Percentiles rank a stretch among this genome's conserved stretches.
Conservation (phyloP, 2,888 invertebrate genomes). For the Polylopha cassiicola region DNA sequence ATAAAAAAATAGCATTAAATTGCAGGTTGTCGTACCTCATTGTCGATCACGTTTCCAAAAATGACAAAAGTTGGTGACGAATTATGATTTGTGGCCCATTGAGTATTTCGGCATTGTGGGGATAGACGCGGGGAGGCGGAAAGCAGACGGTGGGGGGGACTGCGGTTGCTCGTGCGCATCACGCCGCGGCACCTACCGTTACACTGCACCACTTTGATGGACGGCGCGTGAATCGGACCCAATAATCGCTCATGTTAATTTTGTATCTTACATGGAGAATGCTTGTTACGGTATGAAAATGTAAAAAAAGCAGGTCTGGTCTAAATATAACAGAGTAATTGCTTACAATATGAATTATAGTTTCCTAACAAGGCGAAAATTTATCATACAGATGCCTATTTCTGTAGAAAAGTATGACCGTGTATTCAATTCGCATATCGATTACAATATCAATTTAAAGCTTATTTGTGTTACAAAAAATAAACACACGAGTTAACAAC, state of each 20-base stretch:
- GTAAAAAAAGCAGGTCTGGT: not conserved
- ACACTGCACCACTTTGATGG: slow-evolving; percentile 56
- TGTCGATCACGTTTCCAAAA: slow-evolving; percentile 32
- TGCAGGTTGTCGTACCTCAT: slow-evolving; percentile 24
- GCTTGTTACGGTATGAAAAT: not conserved
- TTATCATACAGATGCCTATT: too few species aligned
- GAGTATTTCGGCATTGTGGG: slow-evolving; percentile 36
- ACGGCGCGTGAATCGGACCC: slow-evolving; percentile 40
- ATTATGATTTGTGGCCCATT: slow-evolving; percentile 48
- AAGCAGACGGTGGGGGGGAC: slow-evolving; percentile 30
- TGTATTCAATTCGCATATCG: too few species aligned
- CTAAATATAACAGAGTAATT: too few species aligned
- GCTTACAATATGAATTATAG: too few species aligned
- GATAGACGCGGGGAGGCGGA: slow-evolving; percentile 29
- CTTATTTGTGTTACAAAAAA: too few species aligned
- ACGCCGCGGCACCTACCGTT: slow-evolving; percentile 53
- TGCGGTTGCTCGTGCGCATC: slow-evolving; percentile 51
- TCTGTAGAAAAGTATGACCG: too few species aligned
- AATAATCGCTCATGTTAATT: slow-evolving; percentile 18
- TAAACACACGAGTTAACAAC: too few species aligned
- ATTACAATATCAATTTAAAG: too few species aligned
- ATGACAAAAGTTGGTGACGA: slow-evolving; percentile 41
- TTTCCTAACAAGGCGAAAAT: too few species aligned
- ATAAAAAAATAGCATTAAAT: slow-evolving; percentile 25
- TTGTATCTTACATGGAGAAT: slow-evolving; percentile 4